These are phyloP conservation scores for Odontocolon sp. DNA, from an alignment of 2,888 invertebrate species.

Conservation along the genomic window DNA sequence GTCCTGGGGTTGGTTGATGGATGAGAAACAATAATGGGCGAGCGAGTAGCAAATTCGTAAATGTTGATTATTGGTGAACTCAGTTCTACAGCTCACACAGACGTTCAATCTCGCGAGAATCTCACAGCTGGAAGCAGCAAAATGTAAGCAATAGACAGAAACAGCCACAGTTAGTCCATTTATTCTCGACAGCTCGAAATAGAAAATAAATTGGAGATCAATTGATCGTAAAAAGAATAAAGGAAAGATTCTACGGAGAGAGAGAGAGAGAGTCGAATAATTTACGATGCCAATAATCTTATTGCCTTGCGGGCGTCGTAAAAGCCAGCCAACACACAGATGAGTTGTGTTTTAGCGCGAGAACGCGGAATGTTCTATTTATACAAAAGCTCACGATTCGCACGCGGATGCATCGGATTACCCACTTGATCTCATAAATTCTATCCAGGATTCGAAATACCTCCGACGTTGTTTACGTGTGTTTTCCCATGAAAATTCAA, in stretches of 20 bases:
- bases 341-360: slow-evolving; percentile 45
- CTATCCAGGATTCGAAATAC: slow-evolving; percentile 29
- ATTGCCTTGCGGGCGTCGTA: slow-evolving; percentile 60
- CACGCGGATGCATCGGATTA: slow-evolving; percentile 37
- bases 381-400: slow-evolving; percentile 53
- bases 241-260: slow-evolving; percentile 67
- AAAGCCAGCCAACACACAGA: slow-evolving; percentile 58
- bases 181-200: slow-evolving; percentile 31
- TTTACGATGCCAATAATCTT: slow-evolving; percentile 55
- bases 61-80: slow-evolving; percentile 47
- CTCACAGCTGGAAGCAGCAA: slow-evolving; percentile 9
- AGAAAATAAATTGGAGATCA: slow-evolving; percentile 53
- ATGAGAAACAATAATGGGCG: slow-evolving; percentile 69
- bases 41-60: slow-evolving; percentile 5
- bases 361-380: slow-evolving; percentile 51
- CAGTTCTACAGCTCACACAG: too few relatives aligned
- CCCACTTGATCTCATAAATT: slow-evolving; percentile 39
- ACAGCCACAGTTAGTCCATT: not conserved
- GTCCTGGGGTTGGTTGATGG: slow-evolving; percentile 61
- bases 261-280: slow-evolving; percentile 61
- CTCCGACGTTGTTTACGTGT: not conserved
- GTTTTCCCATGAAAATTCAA: not conserved
- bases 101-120: slow-evolving; percentile 43
- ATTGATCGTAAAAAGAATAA: slow-evolving; percentile 53
- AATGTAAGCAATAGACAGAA: not conserved